phyloP scores from a whole-genome alignment of 2,113 vertebrate species.

The Ictidomys tridecemlineatus region DNA sequence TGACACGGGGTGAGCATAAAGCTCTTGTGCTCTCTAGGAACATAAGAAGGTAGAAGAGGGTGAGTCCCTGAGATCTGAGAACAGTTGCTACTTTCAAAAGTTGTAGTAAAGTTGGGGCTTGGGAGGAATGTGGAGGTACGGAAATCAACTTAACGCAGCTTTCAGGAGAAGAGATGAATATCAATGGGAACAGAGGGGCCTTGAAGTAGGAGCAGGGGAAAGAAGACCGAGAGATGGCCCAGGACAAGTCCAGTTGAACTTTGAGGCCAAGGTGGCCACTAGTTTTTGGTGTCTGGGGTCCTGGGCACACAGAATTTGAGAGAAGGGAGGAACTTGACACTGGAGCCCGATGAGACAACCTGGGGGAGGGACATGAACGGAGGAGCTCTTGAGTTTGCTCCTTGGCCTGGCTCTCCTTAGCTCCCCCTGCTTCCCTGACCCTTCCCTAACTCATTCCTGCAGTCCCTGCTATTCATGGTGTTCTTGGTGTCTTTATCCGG shows the following conservation, averaged over 20 bases:
- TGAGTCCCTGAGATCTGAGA: neutral
- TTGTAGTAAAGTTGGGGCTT: neutral
- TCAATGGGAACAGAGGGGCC: neutral
- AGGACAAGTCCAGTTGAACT: too few species aligned
- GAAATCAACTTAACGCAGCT: neutral
- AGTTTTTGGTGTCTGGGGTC: neutral
- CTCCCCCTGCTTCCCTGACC: too few species aligned
- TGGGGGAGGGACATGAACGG: neutral
- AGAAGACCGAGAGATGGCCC: neutral
- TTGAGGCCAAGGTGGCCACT: neutral
- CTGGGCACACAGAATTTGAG: neutral
- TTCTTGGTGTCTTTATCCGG: neutral
- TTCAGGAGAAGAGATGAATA: too few species aligned
- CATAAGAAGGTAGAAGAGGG: neutral
- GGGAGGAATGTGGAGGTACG: neutral
- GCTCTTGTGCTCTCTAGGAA: neutral
- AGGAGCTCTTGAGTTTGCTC: neutral
- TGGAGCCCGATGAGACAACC: neutral
- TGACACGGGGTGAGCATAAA: neutral
- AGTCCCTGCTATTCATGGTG: neutral
- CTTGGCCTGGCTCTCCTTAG: neutral
- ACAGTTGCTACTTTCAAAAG: fast-evolving
- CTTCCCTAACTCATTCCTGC: neutral
- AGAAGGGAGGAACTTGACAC: too few species aligned
- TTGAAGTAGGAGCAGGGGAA: neutral